phyloP scores from a whole-genome alignment of 2,888 invertebrate species.

The Sceliomorpha sp. region DNA sequence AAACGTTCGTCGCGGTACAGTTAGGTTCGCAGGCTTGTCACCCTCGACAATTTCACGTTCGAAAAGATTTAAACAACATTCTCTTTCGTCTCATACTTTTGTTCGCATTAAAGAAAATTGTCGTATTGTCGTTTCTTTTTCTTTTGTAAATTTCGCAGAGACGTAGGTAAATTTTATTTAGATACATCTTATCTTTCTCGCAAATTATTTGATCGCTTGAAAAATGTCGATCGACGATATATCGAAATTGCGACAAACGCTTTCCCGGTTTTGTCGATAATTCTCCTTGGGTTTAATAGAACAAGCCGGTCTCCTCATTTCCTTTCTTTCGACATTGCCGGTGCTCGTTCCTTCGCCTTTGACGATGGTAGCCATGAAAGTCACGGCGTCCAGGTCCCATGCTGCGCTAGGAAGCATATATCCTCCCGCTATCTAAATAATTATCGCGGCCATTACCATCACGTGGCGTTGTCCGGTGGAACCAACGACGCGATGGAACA shows the following conservation, averaged over 20 bases:
- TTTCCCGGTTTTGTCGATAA: slow-evolving; percentile 27
- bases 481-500: slow-evolving; percentile 66
- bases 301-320: slow-evolving; percentile 30
- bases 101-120: no score
- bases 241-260: slow-evolving; percentile 11
- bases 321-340: slow-evolving; percentile 38
- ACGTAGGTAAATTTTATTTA: no score
- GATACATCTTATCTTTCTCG: no score
- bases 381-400: slow-evolving; percentile 70
- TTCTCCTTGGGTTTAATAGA: slow-evolving; percentile 37
- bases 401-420: slow-evolving; percentile 76
- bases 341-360: slow-evolving; percentile 46
- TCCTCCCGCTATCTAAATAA: slow-evolving; percentile 76
- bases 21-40: no score
- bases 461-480: slow-evolving; percentile 73
- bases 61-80: no score
- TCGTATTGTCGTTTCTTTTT: no score
- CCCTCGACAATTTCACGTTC: no score
- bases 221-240: no score
- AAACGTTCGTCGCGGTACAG: no score
- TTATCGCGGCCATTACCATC: slow-evolving; percentile 77
- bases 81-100: no score
- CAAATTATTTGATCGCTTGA: no score
- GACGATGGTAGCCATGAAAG: slow-evolving; percentile 62
- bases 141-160: no score